phyloP scores from a whole-genome alignment of 2,888 invertebrate genomes.

The Heliconius sara region DNA sequence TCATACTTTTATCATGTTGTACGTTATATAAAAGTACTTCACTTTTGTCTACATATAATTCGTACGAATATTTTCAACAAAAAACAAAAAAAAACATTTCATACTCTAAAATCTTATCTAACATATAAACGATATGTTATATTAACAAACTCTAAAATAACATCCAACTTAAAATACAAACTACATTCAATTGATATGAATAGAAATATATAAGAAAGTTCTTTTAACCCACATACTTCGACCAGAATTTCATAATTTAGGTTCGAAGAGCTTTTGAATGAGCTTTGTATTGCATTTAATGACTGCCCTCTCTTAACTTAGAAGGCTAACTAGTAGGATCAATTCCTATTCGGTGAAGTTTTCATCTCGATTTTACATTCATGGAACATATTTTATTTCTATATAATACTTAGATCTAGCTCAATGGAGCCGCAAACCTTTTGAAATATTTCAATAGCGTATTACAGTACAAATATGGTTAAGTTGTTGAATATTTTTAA shows the following conservation, averaged over 20 bases:
- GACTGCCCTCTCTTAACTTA: constrained; percentile 27
- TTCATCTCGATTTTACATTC: constrained; percentile 21
- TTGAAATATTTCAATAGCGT: constrained; percentile 22
- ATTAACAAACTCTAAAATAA: not conserved
- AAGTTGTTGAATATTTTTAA: constrained; percentile 5
- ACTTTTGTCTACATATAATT: not conserved
- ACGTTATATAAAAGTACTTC: not conserved
- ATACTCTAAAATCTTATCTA: not conserved
- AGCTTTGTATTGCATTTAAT: constrained; percentile 29
- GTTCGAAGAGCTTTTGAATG: not conserved
- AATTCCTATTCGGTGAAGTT: constrained; percentile 10
- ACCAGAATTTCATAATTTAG: not conserved
- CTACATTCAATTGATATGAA: constrained; percentile 13
- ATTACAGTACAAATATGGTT: constrained; percentile 1
- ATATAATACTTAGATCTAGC: constrained; percentile 13
- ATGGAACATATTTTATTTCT: constrained; percentile 11
- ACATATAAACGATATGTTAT: not conserved
- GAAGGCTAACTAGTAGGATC: constrained; percentile 22
- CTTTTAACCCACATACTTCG: constrained; percentile 9
- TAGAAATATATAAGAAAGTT: constrained; percentile 17
- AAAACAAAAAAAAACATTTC: not conserved
- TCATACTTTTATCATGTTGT: not conserved
- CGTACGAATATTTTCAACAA: not conserved
- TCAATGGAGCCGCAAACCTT: not conserved
- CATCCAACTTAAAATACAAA: not conserved